Percentiles rank a stretch among this genome's conserved stretches.
Conservation (phyloP, 2,888 invertebrate genomes). For the Nomada goodeniana region DNA sequence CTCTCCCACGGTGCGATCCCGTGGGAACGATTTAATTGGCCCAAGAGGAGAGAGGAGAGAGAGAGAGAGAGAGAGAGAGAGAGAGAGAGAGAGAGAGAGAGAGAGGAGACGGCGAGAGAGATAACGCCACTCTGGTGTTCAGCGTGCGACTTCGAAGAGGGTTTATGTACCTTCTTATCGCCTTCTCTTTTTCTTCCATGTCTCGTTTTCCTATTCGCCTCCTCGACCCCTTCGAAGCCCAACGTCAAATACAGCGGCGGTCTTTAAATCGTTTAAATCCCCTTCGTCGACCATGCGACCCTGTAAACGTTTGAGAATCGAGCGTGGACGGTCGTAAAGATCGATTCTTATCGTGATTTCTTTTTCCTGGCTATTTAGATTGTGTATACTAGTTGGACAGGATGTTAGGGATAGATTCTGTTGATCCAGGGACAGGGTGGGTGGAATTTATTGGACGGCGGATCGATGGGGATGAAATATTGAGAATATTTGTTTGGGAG, state of each 20-base stretch:
- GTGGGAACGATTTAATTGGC: constrained; percentile 82
- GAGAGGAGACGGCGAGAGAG: too few relatives aligned
- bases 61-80: too few relatives aligned
- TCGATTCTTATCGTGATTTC: constrained; percentile 66
- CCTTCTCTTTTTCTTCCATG: constrained; percentile 12
- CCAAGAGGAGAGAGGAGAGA: constrained; percentile 56
- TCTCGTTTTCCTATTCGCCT: constrained; percentile 5
- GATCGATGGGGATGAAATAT: background rate
- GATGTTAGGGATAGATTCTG: background rate
- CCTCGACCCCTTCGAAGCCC: background rate
- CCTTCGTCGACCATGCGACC: constrained; percentile 67
- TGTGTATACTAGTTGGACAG: constrained; percentile 43
- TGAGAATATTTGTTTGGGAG: background rate
- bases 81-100: too few relatives aligned
- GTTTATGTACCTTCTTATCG: constrained; percentile 46
- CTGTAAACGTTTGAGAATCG: constrained; percentile 35
- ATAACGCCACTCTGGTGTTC: constrained; percentile 37
- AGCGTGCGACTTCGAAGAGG: constrained; percentile 57
- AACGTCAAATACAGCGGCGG: constrained; percentile 14
- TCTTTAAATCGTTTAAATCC: constrained; percentile 62
- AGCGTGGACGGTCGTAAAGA: constrained; percentile 54
- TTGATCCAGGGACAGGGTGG: background rate
- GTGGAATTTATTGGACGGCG: background rate
- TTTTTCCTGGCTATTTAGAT: background rate
- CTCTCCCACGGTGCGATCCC: constrained; percentile 82